Percentiles rank a stretch among this genome's conserved stretches.
phyloP scores from a whole-genome alignment of 2,113 vertebrate genomes.

The Pangasianodon hypophthalmus region DNA sequence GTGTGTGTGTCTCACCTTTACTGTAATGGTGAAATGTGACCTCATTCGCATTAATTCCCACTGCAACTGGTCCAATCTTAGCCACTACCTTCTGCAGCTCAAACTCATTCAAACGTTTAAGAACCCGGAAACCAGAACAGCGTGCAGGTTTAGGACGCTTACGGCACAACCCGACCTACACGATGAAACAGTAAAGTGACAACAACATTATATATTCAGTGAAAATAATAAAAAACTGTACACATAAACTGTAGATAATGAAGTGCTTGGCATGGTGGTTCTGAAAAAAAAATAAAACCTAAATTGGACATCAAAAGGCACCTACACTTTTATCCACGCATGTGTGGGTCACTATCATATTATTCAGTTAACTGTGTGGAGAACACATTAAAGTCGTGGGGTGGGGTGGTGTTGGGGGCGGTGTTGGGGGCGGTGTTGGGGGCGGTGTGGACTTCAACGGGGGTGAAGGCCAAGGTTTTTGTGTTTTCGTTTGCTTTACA shows the following conservation, averaged over 20 bases:
- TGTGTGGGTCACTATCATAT: too few species aligned
- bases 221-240: too few species aligned
- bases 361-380: too few species aligned
- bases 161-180: constrained; percentile 63
- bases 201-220: too few species aligned
- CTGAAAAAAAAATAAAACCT: not conserved
- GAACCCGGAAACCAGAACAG: constrained; percentile 60
- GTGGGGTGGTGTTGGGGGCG: too few species aligned
- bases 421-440: too few species aligned
- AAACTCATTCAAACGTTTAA: constrained; percentile 64
- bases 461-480: too few species aligned
- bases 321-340: not conserved
- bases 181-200: not conserved
- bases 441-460: too few species aligned
- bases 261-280: not conserved
- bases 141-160: constrained; percentile 57
- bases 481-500: too few species aligned
- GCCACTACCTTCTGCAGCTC: constrained; percentile 63
- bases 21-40: constrained; percentile 69
- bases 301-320: not conserved
- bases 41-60: constrained; percentile 66
- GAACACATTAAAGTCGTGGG: too few species aligned
- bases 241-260: too few species aligned
- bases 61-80: constrained; percentile 67
- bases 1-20: constrained; percentile 65